phyloP scores from a whole-genome alignment of 2,888 invertebrate species.

The Watsonalla cultraria region DNA sequence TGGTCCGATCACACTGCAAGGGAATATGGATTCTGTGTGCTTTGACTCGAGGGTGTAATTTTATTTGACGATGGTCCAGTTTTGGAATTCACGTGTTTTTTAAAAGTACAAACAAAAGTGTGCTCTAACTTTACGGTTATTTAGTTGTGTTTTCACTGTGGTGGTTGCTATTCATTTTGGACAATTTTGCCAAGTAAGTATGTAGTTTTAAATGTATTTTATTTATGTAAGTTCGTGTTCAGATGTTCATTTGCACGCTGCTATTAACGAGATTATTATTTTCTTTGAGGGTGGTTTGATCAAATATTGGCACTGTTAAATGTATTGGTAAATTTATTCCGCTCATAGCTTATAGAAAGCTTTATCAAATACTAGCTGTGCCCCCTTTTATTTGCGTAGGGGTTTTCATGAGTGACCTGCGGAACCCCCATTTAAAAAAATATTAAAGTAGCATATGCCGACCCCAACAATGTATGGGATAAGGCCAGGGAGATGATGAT shows the following conservation, averaged over 20 bases:
- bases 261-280: slow-evolving; percentile 66
- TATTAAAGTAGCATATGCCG: too few species aligned
- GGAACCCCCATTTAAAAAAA: too few species aligned
- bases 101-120: slow-evolving; percentile 15
- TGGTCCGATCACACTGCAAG: slow-evolving; percentile 8
- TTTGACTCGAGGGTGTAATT: neutral
- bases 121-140: rapidly evolving
- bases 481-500: too few species aligned
- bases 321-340: slow-evolving; percentile 40
- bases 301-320: slow-evolving; percentile 61
- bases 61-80: neutral
- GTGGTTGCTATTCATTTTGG: slow-evolving; percentile 12
- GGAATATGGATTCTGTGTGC: neutral
- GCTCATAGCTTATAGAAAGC: neutral
- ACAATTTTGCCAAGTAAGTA: slow-evolving; percentile 7
- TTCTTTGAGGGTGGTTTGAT: slow-evolving; percentile 44
- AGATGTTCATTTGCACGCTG: slow-evolving; percentile 47
- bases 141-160: slow-evolving; percentile 10
- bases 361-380: too few species aligned
- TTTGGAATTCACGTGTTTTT: slow-evolving; percentile 6
- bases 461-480: too few species aligned
- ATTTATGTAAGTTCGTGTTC: slow-evolving; percentile 59
- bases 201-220: slow-evolving; percentile 25
- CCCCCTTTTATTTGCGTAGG: too few species aligned
- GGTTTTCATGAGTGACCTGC: too few species aligned